phyloP scores from a whole-genome alignment of 2,888 invertebrate species.

The Drosophila merina region DNA sequence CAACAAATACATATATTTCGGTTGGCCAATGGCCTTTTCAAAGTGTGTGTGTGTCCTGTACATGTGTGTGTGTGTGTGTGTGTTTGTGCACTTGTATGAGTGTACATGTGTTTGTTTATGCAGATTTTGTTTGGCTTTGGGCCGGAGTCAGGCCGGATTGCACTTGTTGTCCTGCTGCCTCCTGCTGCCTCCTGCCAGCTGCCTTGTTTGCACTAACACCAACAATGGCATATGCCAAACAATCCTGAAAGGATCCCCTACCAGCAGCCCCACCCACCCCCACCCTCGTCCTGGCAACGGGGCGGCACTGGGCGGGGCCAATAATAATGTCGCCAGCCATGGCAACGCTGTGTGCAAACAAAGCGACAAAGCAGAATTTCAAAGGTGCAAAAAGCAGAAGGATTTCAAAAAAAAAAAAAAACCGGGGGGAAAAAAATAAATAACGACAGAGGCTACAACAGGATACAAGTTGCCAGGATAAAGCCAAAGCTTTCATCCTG shows the following conservation, averaged over 20 bases:
- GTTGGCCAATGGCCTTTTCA: slow-evolving; percentile 18
- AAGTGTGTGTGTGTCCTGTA: not conserved
- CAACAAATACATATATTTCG: slow-evolving; percentile 13
- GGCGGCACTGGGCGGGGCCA: slow-evolving; percentile 8
- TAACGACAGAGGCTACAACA: too few relatives aligned
- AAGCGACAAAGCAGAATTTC: slow-evolving; percentile 26
- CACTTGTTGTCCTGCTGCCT: slow-evolving; percentile 22
- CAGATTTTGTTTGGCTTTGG: slow-evolving; percentile 39
- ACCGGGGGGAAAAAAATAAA: not conserved
- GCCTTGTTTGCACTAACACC: slow-evolving; percentile 33
- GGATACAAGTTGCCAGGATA: not conserved
- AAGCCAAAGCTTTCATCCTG: not conserved
- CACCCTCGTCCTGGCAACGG: not conserved
- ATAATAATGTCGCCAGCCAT: slow-evolving; percentile 59
- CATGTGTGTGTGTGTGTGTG: slow-evolving; percentile 34
- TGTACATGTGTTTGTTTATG: slow-evolving; percentile 37
- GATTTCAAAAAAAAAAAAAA: not conserved
- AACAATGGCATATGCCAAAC: slow-evolving; percentile 35
- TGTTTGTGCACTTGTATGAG: slow-evolving; percentile 36
- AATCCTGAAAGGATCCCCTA: slow-evolving; percentile 4
- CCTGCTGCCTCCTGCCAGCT: not conserved
- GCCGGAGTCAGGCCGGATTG: slow-evolving; percentile 10
- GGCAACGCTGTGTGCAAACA: slow-evolving; percentile 54
- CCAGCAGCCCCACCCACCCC: too few relatives aligned
- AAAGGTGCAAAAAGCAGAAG: not conserved